A percentile compares a stretch with the other conserved stretches of the same genome.
phyloP scores from a whole-genome alignment of 2,888 invertebrate species.

The Scaptomyza cyrtandrae region DNA sequence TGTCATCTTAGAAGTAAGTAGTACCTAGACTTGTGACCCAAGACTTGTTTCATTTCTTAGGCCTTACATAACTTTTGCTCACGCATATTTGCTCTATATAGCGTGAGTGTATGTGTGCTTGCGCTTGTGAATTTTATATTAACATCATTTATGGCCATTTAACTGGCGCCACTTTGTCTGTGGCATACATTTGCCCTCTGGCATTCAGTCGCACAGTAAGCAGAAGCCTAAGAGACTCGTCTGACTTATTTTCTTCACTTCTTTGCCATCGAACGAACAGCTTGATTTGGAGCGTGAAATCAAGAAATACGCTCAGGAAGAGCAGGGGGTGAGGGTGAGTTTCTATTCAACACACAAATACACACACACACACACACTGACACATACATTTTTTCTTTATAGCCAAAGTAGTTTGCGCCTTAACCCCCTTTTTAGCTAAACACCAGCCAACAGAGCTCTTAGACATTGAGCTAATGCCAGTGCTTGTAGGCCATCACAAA shows the following conservation, averaged over 20 bases:
- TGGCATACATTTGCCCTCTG: conserved; percentile 59
- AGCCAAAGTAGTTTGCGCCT: conserved; percentile 16
- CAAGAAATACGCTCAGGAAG: conserved; percentile 80
- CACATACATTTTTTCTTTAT: conserved; percentile 8
- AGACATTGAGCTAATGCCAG: conserved; percentile 17
- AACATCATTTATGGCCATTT: conserved; percentile 68
- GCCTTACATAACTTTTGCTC: conserved; percentile 42
- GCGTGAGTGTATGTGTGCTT: conserved; percentile 23
- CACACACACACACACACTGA: background rate
- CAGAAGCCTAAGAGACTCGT: conserved; percentile 3
- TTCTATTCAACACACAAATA: conserved; percentile 17
- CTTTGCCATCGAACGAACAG: conserved; percentile 41
- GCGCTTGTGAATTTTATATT: conserved; percentile 53
- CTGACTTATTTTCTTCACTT: conserved; percentile 17
- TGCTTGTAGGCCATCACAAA: background rate
- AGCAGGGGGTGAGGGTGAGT: conserved; percentile 80
- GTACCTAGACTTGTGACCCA: background rate
- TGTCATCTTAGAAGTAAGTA: background rate
- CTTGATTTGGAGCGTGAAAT: conserved; percentile 81
- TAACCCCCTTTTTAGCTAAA: conserved; percentile 16
- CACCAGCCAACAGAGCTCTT: conserved; percentile 23
- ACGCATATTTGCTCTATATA: conserved; percentile 36
- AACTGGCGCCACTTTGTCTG: conserved; percentile 71
- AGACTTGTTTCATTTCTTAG: conserved; percentile 25
- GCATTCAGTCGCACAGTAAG: conserved; percentile 3